phyloP scores from a whole-genome alignment of 2,113 vertebrate genomes.

The Lophius piscatorius region DNA sequence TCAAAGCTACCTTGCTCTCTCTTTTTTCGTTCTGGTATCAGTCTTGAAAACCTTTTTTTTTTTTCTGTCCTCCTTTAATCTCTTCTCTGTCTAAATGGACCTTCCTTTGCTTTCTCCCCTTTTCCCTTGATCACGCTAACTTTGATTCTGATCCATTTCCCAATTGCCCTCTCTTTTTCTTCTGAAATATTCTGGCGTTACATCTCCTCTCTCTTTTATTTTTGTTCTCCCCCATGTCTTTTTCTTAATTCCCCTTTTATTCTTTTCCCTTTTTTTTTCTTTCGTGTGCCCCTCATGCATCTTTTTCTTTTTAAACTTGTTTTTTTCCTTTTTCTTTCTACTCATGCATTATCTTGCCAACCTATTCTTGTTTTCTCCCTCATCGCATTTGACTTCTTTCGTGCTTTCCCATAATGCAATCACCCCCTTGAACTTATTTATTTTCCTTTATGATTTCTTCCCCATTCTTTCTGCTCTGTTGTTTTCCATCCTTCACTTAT shows the following conservation, averaged over 20 bases:
- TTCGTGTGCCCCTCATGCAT: background rate
- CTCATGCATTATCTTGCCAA: background rate
- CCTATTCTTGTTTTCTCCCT: background rate
- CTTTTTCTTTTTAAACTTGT: background rate
- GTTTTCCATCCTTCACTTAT: background rate
- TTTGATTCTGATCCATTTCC: conserved; percentile 48
- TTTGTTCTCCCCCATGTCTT: background rate
- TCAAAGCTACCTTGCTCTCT: conserved; percentile 48
- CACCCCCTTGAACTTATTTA: background rate
- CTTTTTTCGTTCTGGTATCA: conserved; percentile 23
- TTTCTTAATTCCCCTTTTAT: conserved; percentile 9
- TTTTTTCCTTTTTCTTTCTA: background rate
- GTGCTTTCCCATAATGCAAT: background rate
- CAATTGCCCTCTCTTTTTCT: conserved; percentile 4
- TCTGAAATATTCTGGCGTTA: conserved; percentile 10
- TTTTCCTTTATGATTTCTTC: background rate
- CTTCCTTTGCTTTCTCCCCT: conserved; percentile 15
- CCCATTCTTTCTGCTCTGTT: background rate
- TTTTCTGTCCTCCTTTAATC: conserved; percentile 23
- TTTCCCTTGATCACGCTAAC: conserved; percentile 27
- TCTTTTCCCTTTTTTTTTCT: background rate
- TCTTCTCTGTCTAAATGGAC: conserved; percentile 16
- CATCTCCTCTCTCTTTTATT: conserved; percentile 7
- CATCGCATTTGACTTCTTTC: background rate
- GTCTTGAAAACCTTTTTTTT: conserved; percentile 34